Evolutionary conservation across 2,113 vertebrate species (phyloP), one percentile per base, ranked within the genome.

Genomic region (Serilophus lunatus): DNA sequence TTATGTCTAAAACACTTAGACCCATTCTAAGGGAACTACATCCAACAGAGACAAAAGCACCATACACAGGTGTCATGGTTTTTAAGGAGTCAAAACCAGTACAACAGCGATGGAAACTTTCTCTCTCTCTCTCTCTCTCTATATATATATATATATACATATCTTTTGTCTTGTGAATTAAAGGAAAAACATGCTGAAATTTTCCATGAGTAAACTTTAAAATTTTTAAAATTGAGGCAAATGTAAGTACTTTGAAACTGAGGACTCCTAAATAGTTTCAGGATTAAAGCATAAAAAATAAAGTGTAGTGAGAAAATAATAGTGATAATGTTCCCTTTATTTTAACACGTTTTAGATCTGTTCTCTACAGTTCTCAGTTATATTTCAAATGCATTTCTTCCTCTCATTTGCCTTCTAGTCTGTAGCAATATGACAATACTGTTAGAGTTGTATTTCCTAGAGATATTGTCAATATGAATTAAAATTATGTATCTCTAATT

Each of bases 1-100:
- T 28, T 68, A 9, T 17, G 7, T 6, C 19, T 76, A 40, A 89
- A 83, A 31, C 13, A 66, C 7, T 12, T 45, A 45, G 14, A 12
- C 6, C 38, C 13, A 3, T 56, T 59, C 13, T 20, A 28, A 35
- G 16, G 16, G 10, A 44, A 5, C 28, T 16, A 10, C 4, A 40
- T 8, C 6, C 24, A 33, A 22, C 4, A 38, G 29, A 47, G 6
- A 12, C 6, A 59, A 68, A 87, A 59, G 1, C 22, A 40, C 51
- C 12, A 3, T 3, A 12, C 3, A 16, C 1, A 83, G 4, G 1
- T 22, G 47, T 23, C 12, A 56, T 12, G 8, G 12, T 20, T 29
- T 40, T 40, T 40, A 19, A 63, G 59, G 35, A 40, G 18, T 12
- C 60, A 63, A 61, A 61, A 11, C 24, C 35, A 60, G 24, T 16